Evolutionary conservation across 1,140 invertebrate species (phyloP).

Genomic region (Dendrolimus kikuchii): DNA sequence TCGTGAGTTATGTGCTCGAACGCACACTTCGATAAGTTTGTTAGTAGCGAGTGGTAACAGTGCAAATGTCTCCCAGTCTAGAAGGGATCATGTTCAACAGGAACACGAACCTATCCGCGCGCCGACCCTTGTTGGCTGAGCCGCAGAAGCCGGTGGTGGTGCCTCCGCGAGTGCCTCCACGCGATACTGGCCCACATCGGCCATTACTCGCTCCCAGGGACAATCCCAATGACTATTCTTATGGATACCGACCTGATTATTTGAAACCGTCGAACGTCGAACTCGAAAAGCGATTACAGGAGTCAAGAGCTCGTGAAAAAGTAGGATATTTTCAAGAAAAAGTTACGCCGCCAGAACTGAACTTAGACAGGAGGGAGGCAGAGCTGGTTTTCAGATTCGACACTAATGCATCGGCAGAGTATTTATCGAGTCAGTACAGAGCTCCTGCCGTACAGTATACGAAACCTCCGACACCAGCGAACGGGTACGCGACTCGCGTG

Average conservation of each 20-base stretch:
- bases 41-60: conserved; percentile 45
- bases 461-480: conserved; percentile 53
- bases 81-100: conserved; percentile 69
- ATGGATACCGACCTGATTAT: conserved; percentile 51
- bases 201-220: conserved; percentile 45
- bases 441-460: conserved; percentile 57
- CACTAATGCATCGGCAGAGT: conserved; percentile 55
- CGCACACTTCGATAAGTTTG: conserved; percentile 38
- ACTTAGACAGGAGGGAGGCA: conserved; percentile 57
- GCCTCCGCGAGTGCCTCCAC: conserved; percentile 55
- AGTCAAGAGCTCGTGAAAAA: conserved; percentile 57
- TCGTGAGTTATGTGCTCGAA: conserved; percentile 59
- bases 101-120: conserved; percentile 64
- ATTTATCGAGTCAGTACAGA: conserved; percentile 55
- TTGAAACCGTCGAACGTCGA: conserved; percentile 66
- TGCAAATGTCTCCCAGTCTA: conserved; percentile 66
- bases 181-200: conserved; percentile 49
- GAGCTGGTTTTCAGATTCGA: conserved; percentile 65
- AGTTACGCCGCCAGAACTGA: conserved; percentile 55
- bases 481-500: conserved; percentile 53
- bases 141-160: conserved; percentile 60
- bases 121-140: conserved; percentile 60
- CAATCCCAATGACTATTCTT: conserved; percentile 32
- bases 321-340: conserved; percentile 64
- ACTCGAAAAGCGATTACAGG: conserved; percentile 60